These are phyloP conservation scores for Chesias legatella DNA, from an alignment of 2,888 invertebrate genomes.

Conservation along the genomic window DNA sequence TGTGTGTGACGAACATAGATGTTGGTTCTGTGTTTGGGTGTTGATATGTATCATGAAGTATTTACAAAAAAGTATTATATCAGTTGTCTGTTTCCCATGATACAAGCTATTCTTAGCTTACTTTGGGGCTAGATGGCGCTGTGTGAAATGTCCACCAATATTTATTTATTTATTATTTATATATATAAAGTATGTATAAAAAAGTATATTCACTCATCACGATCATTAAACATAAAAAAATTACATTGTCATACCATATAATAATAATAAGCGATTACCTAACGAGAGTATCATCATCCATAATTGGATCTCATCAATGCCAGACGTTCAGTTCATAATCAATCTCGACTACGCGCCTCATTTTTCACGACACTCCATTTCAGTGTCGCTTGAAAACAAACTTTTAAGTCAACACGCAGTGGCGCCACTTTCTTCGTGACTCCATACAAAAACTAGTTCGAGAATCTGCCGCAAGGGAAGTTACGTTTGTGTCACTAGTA, in stretches of 20 bases:
- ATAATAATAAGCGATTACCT: constrained; percentile 7
- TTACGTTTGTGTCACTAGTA: constrained; percentile 15
- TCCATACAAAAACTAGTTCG: constrained; percentile 4
- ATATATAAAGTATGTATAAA: no score
- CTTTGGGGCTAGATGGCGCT: no score
- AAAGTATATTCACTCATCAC: no score
- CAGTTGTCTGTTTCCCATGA: no score
- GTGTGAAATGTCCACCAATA: no score
- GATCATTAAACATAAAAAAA: constrained; percentile 5
- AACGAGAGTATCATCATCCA: constrained; percentile 3
- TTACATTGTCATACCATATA: not conserved
- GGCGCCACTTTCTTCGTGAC: not conserved
- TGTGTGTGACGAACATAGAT: no score
- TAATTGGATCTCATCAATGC: constrained; percentile 6
- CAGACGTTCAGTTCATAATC: constrained; percentile 4
- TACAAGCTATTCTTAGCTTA: no score
- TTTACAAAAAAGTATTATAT: no score
- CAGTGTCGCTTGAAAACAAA: constrained; percentile 1
- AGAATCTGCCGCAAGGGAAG: constrained; percentile 1
- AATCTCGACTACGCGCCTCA: constrained; percentile 1
- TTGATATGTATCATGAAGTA: no score
- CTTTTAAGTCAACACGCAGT: not conserved
- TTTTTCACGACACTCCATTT: constrained; percentile 1
- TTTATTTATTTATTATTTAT: no score
- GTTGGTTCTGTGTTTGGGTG: no score